Base-by-base conservation (phyloP, 2,113 vertebrate genomes). In the Trematomus loennbergii region DNA sequence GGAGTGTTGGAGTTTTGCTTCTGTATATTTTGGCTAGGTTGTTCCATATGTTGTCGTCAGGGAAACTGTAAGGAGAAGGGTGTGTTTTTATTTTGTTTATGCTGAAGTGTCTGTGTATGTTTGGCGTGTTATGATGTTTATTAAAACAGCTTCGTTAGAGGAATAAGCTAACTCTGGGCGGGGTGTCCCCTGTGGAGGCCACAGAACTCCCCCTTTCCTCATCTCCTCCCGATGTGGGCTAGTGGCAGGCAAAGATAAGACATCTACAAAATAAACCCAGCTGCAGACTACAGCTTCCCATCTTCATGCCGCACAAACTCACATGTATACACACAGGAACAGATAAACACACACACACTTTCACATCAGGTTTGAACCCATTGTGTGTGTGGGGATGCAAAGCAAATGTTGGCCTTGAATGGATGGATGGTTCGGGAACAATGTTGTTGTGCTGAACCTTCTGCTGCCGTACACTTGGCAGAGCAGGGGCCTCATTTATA, bases 211-310 rank as follows among this genome's bases (percentile, higher is more conserved):
- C 33, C 12, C 45, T 55, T 65, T 67, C 50, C 71, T 70, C 58
- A 12, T 12, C 74, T 73, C 46, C 18, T 45, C 58, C 12, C 7
- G 10, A 61, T 69, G 78, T 58, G 52, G 16, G 62, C 46, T 57
- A 72, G 78, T 76, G 83, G 81, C 76, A 40, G 63, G 48, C 57
- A 55, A 75, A 87, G 81, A 92, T 85, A 87, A 87, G 84, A 79
- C 72, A 64, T 72, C 58, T 63, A 71, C 69, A 83, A 80, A 84
- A 45, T 20, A 78, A 88, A 84, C 57, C 78, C 48, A 12, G 60
- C 52, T 46, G 33, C 58, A 65, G 36, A 69, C 69, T 68, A 20
- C 46, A 59, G 49, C 59, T 59, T 67, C 55, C 52, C 17, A 53
- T 70, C 65, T 64, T 18, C 43, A 46, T 33, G 33, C 11, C 20